These are phyloP conservation scores for Grantiella picta DNA, from an alignment of 2,113 vertebrate genomes.

Conservation along the genomic window DNA sequence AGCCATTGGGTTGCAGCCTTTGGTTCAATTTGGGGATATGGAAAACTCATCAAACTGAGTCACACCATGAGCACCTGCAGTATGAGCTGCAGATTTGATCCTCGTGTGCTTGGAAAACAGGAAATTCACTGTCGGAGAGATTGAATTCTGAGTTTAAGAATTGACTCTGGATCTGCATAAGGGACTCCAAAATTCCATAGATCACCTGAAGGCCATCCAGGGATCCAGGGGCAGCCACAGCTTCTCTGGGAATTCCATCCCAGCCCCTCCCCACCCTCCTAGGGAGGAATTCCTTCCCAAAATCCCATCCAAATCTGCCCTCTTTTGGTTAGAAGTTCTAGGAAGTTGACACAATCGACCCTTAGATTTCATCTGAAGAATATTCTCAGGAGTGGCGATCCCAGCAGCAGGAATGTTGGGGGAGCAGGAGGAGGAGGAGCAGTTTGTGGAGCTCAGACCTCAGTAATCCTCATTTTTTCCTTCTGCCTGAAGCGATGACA, in stretches of 20 bases:
- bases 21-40: not conserved
- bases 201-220: not conserved
- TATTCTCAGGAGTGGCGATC: not conserved
- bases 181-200: not conserved
- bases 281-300: not conserved
- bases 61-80: not conserved
- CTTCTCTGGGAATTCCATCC: not conserved
- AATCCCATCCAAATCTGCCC: rapidly evolving
- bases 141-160: not conserved
- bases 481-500: not conserved
- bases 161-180: not conserved
- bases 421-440: not conserved
- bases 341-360: not conserved
- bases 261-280: rapidly evolving
- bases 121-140: not conserved
- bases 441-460: not conserved
- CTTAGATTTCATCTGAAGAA: not conserved
- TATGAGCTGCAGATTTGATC: not conserved
- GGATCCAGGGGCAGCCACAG: not conserved
- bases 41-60: not conserved
- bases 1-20: not conserved
- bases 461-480: not conserved
- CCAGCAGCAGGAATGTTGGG: rapidly evolving
- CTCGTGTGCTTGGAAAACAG: not conserved
- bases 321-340: not conserved